Evolutionary conservation across 2,888 invertebrate genomes (phyloP), one percentile per base, ranked within the genome.

Genomic region (Apotomis betuletana): DNA sequence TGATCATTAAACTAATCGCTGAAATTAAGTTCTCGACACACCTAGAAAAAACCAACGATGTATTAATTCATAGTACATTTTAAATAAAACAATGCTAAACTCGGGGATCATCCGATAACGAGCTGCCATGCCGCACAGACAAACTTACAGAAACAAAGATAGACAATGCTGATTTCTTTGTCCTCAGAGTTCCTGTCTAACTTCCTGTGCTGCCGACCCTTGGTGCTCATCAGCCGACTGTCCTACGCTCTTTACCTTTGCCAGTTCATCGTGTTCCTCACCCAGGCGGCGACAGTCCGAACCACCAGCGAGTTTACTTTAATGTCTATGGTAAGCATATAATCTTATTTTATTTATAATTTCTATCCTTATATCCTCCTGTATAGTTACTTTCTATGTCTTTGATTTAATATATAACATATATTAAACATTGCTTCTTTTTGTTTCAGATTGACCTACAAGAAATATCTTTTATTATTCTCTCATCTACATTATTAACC

Each of bases 241-340:
- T 95, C 96, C 1, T 96, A 96, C 77, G 94, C 96, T 0, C 88
- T 96, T 70, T 96, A 96, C 77, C 90, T 96, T 49, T 93, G 94
- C 49, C 95, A 95, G 83, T 96, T 96, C 80, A 89, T 95, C 27
- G 94, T 96, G 60, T 95, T 95, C 78, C 94, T 96, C 74, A 95
- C 95, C 75, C 94, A 94, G 64, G 94, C 95, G 36, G 96, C 94
- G 60, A 94, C 94, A n/a, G 92, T 94, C 0, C 94, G 94, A 80
- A 94, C 94, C 59, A 89, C 95, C 0, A 90, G 90, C 13, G 94
- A 95, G 84, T 96, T 95, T 83, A 93, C 94, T 54, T 69, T 95
- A 41, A 83, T 90, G 58, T 92, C 94, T 81, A 83, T 94, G 86
- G 96, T 96, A 90, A 91, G 94, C 46, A 9, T 6, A 10, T 36